Conservation (phyloP, 2,797 vertebrate species). For the Sebastolobus alascanus region DNA sequence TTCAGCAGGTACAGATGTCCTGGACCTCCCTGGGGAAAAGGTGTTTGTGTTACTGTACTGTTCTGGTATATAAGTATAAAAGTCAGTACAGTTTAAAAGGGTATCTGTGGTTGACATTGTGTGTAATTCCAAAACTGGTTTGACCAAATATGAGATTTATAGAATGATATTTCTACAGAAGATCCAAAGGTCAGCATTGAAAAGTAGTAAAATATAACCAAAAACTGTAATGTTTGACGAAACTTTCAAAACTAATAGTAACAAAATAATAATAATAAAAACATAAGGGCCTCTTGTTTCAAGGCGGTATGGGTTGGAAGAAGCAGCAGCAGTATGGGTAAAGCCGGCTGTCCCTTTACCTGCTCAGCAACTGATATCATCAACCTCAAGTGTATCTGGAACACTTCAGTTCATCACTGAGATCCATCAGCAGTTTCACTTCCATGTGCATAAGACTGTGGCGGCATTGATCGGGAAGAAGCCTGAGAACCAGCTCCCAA, state of each 20-base stretch:
- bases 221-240: background rate
- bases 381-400: background rate
- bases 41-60: background rate
- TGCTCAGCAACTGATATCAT: background rate
- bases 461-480: too few relatives aligned
- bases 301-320: background rate
- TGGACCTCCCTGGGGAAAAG: constrained; percentile 89
- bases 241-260: too few relatives aligned
- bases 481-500: too few relatives aligned
- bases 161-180: background rate
- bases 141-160: background rate
- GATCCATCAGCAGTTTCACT: background rate
- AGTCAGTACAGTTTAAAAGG: background rate
- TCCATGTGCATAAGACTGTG: background rate
- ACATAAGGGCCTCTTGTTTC: background rate
- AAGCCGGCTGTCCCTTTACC: too few relatives aligned
- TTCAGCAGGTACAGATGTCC: constrained; percentile 97
- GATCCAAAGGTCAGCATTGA: background rate
- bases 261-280: too few relatives aligned
- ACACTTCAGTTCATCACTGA: background rate
- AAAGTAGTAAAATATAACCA: background rate
- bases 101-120: background rate
- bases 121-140: background rate
- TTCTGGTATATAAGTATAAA: background rate
- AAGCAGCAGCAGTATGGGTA: too few relatives aligned